Base-by-base conservation (phyloP, 2,888 invertebrate species). In the Agonopterix subpropinquella region DNA sequence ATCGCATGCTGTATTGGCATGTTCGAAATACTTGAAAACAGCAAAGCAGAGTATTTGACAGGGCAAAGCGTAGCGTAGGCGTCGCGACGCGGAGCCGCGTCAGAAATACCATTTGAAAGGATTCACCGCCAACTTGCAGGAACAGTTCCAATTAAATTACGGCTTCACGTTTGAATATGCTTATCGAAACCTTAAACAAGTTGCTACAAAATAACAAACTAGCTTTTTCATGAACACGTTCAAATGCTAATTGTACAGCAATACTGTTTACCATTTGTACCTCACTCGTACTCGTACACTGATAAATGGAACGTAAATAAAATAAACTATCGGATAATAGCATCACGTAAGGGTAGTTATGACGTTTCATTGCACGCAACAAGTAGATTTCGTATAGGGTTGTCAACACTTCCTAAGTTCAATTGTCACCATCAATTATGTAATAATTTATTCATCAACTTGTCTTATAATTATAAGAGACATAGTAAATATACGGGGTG, bases 311-410 rank as follows among this genome's bases (percentile, higher is more conserved):
- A 51, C 52, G 59, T 56, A 64, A 70, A 72, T 71, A 74, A 66
- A 67, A 66, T 61, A 67, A 67, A 72, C 66, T 75, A 76, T 77
- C 67, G 52, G 59, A 69, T 73, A 73, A 75, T 73, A 67, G 61
- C 62, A 70, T 75, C 79, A 82, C 77, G 77, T 77, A 70, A 67
- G 72, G 73, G 77, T 74, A 69, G 81, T 83, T 83, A 83, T 82
- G 81, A 80, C 77, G 75, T 80, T 81, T 78, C 66, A 65, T 64
- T 59, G 61, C 64, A 67, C 59, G 80, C 86, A 86, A 84, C 84
- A 85, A 84, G 84, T 82, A 68, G 55, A 58, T 2, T n/a, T 11
- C 9, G n/a, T 28, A 5, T 46, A 51, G 51, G 51, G 51, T 41
- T 46, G 45, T 36, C 41, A 41, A 35, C 28, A 7, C 28, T 28